Evolutionary conservation across 2,797 vertebrate species (phyloP).

Genomic region (Muscicapa striata): DNA sequence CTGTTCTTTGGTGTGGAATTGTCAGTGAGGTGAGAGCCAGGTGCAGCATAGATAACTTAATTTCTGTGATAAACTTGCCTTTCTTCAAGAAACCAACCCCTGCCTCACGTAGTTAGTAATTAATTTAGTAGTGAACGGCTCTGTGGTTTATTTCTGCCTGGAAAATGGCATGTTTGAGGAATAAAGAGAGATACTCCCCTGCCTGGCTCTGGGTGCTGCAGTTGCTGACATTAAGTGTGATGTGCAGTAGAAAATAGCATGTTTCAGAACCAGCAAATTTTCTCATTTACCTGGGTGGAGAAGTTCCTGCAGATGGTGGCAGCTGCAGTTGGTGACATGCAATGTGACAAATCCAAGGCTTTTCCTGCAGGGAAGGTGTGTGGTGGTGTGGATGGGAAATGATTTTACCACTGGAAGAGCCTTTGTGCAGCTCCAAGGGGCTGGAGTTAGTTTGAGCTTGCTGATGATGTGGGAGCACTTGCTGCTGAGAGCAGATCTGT

Average conservation of each 20-base stretch:
- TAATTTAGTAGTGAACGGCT: too few relatives aligned
- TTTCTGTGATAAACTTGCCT: not conserved
- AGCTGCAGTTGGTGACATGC: fast-evolving
- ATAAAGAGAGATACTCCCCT: not conserved
- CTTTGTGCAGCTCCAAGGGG: not conserved
- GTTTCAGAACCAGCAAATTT: not conserved
- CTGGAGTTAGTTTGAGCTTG: not conserved
- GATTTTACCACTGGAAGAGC: not conserved
- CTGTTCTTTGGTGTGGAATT: not conserved
- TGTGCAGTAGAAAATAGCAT: not conserved
- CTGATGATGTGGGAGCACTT: not conserved
- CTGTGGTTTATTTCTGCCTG: not conserved
- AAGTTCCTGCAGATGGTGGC: not conserved
- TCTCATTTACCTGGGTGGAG: not conserved
- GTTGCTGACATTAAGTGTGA: not conserved
- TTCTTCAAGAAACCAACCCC: not conserved
- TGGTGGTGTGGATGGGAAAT: fast-evolving
- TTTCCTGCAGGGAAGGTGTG: not conserved
- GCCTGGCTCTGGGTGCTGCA: not conserved
- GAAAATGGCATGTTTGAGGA: not conserved
- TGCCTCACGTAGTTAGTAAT: not conserved
- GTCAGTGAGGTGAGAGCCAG: not conserved
- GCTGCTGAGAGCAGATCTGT: fast-evolving
- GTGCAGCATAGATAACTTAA: not conserved
- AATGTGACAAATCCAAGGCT: not conserved